Evolutionary conservation across 2,113 vertebrate species (phyloP), one percentile per base, ranked within the genome.

Genomic region (Bubo scandiacus): DNA sequence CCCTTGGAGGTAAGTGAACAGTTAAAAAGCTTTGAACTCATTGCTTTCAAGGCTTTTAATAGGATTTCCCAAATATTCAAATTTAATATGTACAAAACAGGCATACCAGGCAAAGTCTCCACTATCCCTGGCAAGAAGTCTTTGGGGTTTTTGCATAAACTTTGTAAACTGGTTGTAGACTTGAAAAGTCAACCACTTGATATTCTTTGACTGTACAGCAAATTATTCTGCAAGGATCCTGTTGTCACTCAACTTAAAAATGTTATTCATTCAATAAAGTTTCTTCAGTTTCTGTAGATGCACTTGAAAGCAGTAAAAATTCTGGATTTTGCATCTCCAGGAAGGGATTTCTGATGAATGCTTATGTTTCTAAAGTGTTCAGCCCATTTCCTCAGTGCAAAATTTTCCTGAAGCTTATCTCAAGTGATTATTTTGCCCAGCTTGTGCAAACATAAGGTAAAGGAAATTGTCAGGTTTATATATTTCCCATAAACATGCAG

Each of bases 1-100:
- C 8, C 49, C 42, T 25, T 73, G 54, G 51, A 85, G 63, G 25
- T 51, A 81, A 77, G 8, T 9, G 40, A 90, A 70, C 54, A 83
- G 49, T 49, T 87, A 67, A 86, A 90, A 94, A 73, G 32, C 81
- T 86, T 92, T 93, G 74, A 97, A 82, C 16, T 90, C 36, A 36
- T 2, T 71, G 23, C n/a, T 86, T 89, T 61, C 32, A 80, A 96
- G 25, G 15, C 7, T 86, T 90, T 85, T 86, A 88, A 88, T 47
- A 90, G 67, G 55, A 94, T 93, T 93, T 83, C 11, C 5, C 22
- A 85, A 81, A 71, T 86, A 92, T 63, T 66, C 26, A 93, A 55
- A 88, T 78, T 51, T 78, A 82, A 52, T 68, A 62, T 21, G 16
- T 36, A 20, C 38, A 81, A 78, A 88, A 12, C 15, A 81, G 65